These are phyloP conservation scores for Sinonovacula constricta DNA, from an alignment of 1,140 invertebrate genomes.

Conservation along the genomic window DNA sequence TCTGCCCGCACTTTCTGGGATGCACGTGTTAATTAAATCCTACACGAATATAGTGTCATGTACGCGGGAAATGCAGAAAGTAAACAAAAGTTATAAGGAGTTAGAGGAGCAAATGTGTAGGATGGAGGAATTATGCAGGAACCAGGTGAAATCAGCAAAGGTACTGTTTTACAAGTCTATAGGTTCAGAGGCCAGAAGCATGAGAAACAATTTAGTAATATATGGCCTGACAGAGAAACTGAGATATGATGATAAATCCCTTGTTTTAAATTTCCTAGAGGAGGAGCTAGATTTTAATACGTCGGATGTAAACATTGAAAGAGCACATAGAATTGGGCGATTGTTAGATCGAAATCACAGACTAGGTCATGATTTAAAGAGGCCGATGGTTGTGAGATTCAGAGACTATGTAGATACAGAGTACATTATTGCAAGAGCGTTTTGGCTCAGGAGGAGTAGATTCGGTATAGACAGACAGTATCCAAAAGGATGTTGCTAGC, in stretches of 20 bases:
- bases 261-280: constrained; percentile 14
- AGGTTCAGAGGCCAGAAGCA: not conserved
- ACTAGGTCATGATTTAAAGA: constrained; percentile 1
- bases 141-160: not conserved
- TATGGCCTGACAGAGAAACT: not conserved
- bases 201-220: constrained; percentile 1
- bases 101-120: not conserved
- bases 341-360: too few relatives aligned
- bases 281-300: constrained; percentile 25
- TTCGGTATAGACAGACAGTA: constrained; percentile 27
- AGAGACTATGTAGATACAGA: constrained; percentile 33
- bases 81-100: not conserved
- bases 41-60: too few relatives aligned
- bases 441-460: not conserved
- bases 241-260: too few relatives aligned
- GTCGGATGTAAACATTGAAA: constrained; percentile 8
- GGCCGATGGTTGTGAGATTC: constrained; percentile 28
- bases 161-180: constrained; percentile 1
- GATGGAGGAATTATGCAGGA: not conserved
- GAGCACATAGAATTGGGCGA: too few relatives aligned
- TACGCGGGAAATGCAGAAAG: not conserved
- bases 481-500: constrained; percentile 12
- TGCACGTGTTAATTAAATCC: too few relatives aligned
- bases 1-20: too few relatives aligned
- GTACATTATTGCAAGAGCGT: constrained; percentile 9